phyloP scores from a whole-genome alignment of 2,888 invertebrate species.

The Celastrina argiolus region DNA sequence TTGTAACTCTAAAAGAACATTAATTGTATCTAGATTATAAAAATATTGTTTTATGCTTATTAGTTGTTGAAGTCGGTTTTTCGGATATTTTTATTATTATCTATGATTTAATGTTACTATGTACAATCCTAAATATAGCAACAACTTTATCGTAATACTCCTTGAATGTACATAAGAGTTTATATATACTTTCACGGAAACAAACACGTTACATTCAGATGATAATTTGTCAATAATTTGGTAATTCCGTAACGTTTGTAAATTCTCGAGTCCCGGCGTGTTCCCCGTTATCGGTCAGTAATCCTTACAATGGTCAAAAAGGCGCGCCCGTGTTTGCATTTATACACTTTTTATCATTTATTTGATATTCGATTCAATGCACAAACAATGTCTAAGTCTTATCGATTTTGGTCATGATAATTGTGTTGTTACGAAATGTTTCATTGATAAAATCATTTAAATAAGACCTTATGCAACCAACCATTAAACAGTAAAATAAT shows the following conservation, averaged over 20 bases:
- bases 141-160: no score
- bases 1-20: no score
- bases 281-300: slow-evolving; percentile 41
- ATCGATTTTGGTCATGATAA: slow-evolving; percentile 26
- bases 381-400: slow-evolving; percentile 34
- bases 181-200: no score
- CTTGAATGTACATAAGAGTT: no score
- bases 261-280: slow-evolving; percentile 27
- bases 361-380: slow-evolving; percentile 38
- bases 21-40: no score
- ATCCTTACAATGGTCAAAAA: slow-evolving; percentile 39
- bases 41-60: no score
- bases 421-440: slow-evolving; percentile 27
- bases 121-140: no score
- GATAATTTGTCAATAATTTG: not conserved
- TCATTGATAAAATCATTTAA: not conserved
- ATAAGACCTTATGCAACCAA: not conserved
- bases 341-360: slow-evolving; percentile 41
- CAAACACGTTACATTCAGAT: not conserved
- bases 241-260: not conserved
- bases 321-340: slow-evolving; percentile 41
- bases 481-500: not conserved
- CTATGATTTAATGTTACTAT: no score
- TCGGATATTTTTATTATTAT: no score
- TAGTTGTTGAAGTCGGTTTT: no score